Evolutionary conservation across 2,888 invertebrate species (phyloP), one percentile per base, ranked within the genome.

Genomic region (Eupithecia vulgata): DNA sequence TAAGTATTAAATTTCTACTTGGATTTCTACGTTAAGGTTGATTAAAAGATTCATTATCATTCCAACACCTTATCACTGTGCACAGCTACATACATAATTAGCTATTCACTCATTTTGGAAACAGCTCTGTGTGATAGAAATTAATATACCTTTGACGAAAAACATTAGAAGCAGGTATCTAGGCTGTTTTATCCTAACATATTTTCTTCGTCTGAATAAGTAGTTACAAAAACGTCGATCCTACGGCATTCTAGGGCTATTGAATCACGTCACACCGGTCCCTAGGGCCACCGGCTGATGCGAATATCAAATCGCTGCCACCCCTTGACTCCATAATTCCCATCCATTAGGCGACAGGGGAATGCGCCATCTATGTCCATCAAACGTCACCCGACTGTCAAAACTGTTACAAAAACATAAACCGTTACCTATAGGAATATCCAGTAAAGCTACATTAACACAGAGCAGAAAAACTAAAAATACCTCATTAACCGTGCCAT

Each of bases 231-330:
- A 87, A 89, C 83, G 85, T 88, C 86, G 84, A 89, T 89, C 84
- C 84, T 81, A 83, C 84, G 78, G 85, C 83, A 82, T 86, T 83
- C 30, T 30, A 30, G 30, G 30, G 84, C 82, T 90, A 91, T 91
- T 90, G 90, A 91, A 90, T 89, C 89, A 88, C 88, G 88, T 89
- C 90, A 85, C 87, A 83, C 81, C 69, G 81, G 87, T 92, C 93
- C 93, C 93, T 78, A 83, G 91, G 91, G 92, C 84, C 85, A 77
- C 78, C 78, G 80, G 79, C 87, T 89, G 93, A 91, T 91, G 90
- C 88, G 92, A 92, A 93, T 93, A 92, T 93, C 91, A 92, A 92
- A 91, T 92, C 91, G 84, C 88, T 87, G 89, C 87, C 90, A 90
- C 91, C 93, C 93, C 91, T 87, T 88, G 88, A 89, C 90, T 91